Evolutionary conservation across 2,113 vertebrate genomes (phyloP).

Genomic region (Arizona elegans): DNA sequence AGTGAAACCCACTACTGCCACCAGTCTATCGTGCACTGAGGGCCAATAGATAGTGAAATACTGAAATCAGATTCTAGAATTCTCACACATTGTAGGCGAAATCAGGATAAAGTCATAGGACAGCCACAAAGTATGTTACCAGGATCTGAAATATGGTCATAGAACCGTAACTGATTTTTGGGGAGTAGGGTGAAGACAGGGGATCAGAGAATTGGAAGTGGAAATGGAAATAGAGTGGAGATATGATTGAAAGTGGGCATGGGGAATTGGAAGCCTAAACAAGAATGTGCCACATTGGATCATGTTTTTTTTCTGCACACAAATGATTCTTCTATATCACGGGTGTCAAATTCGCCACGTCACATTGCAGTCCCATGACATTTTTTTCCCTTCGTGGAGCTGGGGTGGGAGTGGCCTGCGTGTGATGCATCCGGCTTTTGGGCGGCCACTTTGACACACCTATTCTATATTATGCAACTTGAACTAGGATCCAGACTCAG

Average conservation of each 20-base stretch:
- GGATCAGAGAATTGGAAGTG: not conserved
- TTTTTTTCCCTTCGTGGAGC: too few species aligned
- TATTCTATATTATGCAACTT: not conserved
- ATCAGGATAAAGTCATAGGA: not conserved
- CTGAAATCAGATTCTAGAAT: not conserved
- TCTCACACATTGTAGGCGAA: not conserved
- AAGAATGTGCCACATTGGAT: not conserved
- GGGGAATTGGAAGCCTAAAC: not conserved
- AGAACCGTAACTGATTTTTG: not conserved
- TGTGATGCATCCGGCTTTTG: rapidly evolving
- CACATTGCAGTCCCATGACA: too few species aligned
- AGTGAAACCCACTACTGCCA: too few species aligned
- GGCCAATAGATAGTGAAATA: not conserved
- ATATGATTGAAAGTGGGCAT: not conserved
- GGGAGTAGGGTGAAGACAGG: not conserved
- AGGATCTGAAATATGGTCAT: not conserved
- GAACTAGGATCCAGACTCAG: not conserved
- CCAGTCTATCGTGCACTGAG: not conserved
- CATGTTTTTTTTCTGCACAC: not conserved
- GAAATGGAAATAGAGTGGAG: not conserved
- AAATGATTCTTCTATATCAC: not conserved
- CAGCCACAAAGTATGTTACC: not conserved
- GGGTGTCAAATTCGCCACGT: too few species aligned
- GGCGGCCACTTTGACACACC: too few species aligned
- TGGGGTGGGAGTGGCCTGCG: too few species aligned